phyloP scores from a whole-genome alignment of 2,113 vertebrate genomes.

The Amphiprion percula region DNA sequence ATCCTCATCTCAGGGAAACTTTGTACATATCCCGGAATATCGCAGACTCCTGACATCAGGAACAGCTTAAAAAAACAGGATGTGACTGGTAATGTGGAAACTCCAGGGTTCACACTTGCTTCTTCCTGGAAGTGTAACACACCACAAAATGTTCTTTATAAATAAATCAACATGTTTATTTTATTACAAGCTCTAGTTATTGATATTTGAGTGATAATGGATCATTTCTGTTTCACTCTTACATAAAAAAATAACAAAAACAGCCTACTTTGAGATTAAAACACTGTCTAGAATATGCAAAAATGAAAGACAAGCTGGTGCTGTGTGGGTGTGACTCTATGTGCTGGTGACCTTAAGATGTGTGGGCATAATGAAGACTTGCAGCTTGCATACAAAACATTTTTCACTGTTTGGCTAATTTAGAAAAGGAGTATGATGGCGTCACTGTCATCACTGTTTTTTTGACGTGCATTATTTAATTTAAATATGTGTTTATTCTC shows the following conservation, averaged over 20 bases:
- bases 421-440: background rate
- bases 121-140: background rate
- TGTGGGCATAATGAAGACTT: conserved; percentile 35
- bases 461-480: background rate
- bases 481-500: too few relatives aligned
- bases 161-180: background rate
- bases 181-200: background rate
- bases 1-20: background rate
- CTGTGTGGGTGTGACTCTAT: conserved; percentile 51
- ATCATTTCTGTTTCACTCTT: background rate
- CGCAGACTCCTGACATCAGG: background rate
- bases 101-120: background rate
- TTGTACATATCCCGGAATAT: conserved; percentile 1
- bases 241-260: background rate
- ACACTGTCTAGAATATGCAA: background rate
- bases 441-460: background rate
- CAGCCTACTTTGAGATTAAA: background rate
- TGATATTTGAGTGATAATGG: background rate
- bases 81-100: conserved; percentile 32
- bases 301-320: background rate
- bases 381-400: conserved; percentile 6
- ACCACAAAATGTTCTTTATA: background rate
- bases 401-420: background rate
- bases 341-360: conserved; percentile 45
- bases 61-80: conserved; percentile 31